Base-by-base conservation (phyloP, 2,888 invertebrate genomes). In the Aproaerema taeniolella region DNA sequence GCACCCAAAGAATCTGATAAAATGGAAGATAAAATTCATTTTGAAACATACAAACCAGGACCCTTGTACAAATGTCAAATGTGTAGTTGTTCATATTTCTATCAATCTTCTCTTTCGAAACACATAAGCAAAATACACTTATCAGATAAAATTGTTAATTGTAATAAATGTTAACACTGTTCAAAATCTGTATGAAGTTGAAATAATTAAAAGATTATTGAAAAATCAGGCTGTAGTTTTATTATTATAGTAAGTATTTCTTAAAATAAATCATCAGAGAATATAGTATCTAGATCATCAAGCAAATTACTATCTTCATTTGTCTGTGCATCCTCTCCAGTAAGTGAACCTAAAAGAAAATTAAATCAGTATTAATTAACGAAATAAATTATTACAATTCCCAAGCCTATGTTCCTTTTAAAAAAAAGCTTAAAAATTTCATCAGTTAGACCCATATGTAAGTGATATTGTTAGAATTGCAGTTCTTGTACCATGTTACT, bases 61-160 rank as follows among this genome's bases (percentile, higher is more conserved):
- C n/a, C n/a, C 25, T 29, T 65, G 6, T 70, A 60, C 41, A 80
- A 72, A 48, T 85, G 85, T 45, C 78, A 74, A 50, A 78, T 85
- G 75, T 86, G 86, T 42, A 52, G 72, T 0, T 61, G 70, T 20
- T 67, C 66, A 12, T 85, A 70, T 45, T 61, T 63, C n/a, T 67
- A 81, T 42, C 55, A 74, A 0, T 59, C 76, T 4, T 67, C 78
- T 24, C 59, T 85, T 1, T 67, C 78, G 0, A 82, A 78, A 61
- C 86, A 86, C 55, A 79, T 86, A 51, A 55, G 80, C 8, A 53
- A 63, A 38, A 67, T 58, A 34, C 86, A 85, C 58, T 75, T 85
- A 48, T 68, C 72, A 57, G 37, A 42, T 28, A 36, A 33, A 28
- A 17, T n/a, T 30, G 12, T 30, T 13, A 7, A 30, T 9, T 11